Conservation (phyloP, 1,140 invertebrate species). For the Caenorhabditis latens region DNA sequence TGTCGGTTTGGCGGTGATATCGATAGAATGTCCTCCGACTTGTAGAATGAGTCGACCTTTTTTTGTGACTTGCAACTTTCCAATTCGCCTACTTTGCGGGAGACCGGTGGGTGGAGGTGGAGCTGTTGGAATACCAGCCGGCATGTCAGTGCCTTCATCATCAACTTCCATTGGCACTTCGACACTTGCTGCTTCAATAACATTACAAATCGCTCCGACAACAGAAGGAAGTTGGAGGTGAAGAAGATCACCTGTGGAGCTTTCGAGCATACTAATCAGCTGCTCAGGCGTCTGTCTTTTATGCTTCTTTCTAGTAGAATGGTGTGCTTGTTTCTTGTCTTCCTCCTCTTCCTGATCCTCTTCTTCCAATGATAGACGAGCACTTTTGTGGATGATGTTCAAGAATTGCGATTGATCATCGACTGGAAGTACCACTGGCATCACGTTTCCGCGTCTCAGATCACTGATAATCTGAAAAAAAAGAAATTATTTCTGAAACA, state of each 20-base stretch:
- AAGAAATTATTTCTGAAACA: neutral
- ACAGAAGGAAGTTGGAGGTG: constrained; percentile 33
- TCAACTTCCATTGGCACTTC: constrained; percentile 29
- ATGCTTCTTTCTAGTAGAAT: too few relatives aligned
- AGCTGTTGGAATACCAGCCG: neutral
- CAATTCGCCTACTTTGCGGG: neutral
- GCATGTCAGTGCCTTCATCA: neutral
- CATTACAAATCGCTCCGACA: constrained; percentile 11
- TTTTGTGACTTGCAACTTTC: constrained; percentile 11
- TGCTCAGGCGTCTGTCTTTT: neutral
- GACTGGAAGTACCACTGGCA: constrained; percentile 7
- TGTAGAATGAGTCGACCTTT: neutral
- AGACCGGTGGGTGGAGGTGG: constrained; percentile 26
- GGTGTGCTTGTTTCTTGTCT: neutral
- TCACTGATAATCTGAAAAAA: constrained; percentile 1
- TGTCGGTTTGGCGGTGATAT: neutral
- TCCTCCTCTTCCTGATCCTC: neutral
- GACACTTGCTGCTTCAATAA: neutral
- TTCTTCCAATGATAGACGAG: constrained; percentile 24
- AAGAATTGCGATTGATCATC: constrained; percentile 34
- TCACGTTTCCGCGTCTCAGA: constrained; percentile 12
- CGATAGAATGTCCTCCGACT: constrained; percentile 7
- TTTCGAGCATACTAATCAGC: constrained; percentile 3
- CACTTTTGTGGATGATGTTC: constrained; percentile 13
- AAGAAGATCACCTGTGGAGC: neutral